A percentile compares a stretch with the other conserved stretches of the same genome.
Conservation (phyloP, 1,140 invertebrate genomes). For the Sminthurides bifidus region DNA sequence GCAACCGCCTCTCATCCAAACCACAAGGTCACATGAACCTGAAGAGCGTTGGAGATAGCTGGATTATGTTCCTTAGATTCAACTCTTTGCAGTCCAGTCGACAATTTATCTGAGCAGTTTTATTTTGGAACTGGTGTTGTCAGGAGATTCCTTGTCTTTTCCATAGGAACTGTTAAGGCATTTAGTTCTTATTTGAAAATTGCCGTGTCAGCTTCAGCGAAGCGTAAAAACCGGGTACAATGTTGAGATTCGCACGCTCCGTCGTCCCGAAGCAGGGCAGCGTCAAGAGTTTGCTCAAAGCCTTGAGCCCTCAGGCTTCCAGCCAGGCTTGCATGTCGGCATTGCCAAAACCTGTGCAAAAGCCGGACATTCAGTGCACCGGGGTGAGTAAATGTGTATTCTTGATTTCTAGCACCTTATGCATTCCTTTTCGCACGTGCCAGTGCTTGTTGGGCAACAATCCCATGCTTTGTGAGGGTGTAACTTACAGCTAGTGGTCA, state of each 20-base stretch:
- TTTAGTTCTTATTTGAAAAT: not conserved
- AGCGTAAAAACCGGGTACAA: not conserved
- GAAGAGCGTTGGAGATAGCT: no score
- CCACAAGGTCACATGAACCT: no score
- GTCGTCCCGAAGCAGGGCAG: not conserved
- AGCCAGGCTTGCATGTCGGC: conserved; percentile 27
- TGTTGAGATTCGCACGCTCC: not conserved
- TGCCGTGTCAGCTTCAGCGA: not conserved
- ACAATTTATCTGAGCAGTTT: no score
- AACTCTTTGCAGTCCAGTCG: no score
- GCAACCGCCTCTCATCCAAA: no score
- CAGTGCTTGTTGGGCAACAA: not conserved
- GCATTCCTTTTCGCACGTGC: not conserved
- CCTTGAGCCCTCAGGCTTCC: not conserved
- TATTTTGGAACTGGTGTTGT: not conserved
- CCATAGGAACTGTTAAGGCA: not conserved
- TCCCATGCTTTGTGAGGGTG: no score
- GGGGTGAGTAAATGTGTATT: conserved; percentile 33
- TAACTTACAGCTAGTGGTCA: no score
- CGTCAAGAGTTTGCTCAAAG: no score
- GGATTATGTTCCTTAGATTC: no score
- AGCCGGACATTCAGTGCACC: conserved; percentile 35
- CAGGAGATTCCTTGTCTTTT: not conserved
- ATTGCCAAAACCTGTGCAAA: conserved; percentile 32
- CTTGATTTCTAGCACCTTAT: no score